phyloP scores from a whole-genome alignment of 2,113 vertebrate species.

The Synodontis membranacea region DNA sequence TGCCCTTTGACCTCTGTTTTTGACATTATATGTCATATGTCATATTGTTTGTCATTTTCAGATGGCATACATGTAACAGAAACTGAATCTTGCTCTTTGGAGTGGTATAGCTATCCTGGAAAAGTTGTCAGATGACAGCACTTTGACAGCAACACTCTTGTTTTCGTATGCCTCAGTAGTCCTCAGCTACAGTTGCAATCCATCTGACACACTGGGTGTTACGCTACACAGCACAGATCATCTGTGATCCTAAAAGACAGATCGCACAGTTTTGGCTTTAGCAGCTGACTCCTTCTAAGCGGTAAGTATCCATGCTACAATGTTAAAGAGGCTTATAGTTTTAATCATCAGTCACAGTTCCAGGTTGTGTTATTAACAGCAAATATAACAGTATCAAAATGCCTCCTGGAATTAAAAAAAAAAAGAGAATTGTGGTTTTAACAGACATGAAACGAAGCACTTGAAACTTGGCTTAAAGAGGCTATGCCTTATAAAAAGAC shows the following conservation, averaged over 20 bases:
- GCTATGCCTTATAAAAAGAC: not conserved
- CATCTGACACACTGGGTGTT: constrained; percentile 33
- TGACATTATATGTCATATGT: not conserved
- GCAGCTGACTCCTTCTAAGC: constrained; percentile 2
- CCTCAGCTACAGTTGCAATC: not conserved
- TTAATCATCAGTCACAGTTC: constrained; percentile 17
- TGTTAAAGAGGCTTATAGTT: constrained; percentile 34
- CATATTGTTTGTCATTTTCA: not conserved
- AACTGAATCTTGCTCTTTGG: not conserved
- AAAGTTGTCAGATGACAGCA: constrained; percentile 20
- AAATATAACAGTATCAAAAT: constrained; percentile 54
- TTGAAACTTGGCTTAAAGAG: constrained; percentile 9
- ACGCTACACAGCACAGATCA: constrained; percentile 35
- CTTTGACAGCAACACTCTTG: constrained; percentile 38
- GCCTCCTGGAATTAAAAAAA: constrained; percentile 43
- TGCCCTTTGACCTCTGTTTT: too few species aligned
- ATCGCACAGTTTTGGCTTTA: constrained; percentile 22
- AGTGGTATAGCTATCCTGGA: not conserved
- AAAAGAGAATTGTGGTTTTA: constrained; percentile 56
- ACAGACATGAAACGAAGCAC: constrained; percentile 42
- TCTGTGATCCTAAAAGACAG: constrained; percentile 33
- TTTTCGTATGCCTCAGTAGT: constrained; percentile 37
- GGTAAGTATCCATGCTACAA: not conserved
- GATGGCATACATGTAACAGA: not conserved
- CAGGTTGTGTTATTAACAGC: constrained; percentile 32